Percentiles rank a stretch among this genome's conserved stretches.
These are phyloP conservation scores for Nebria salina DNA, from an alignment of 2,888 invertebrate species.

Conservation along the genomic window DNA sequence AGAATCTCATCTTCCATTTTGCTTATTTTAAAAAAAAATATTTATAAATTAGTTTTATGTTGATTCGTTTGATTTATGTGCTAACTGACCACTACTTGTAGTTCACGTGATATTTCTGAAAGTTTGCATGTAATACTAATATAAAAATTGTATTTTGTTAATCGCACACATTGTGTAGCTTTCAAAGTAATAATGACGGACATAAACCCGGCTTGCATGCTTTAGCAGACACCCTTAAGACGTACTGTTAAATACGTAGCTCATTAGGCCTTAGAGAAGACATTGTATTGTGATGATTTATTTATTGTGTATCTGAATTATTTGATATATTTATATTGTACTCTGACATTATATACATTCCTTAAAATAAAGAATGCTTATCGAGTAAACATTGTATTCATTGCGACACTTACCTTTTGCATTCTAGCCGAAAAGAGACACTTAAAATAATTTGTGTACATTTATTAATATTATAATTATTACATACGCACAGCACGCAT, in stretches of 20 bases:
- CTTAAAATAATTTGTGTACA: constrained; percentile 30
- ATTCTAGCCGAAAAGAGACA: background rate
- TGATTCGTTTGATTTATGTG: background rate
- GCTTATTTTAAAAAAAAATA: background rate
- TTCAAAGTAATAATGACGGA: constrained; percentile 6
- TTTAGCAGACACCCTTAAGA: background rate
- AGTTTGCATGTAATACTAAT: constrained; percentile 36
- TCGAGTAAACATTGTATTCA: constrained; percentile 7
- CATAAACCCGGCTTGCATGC: background rate
- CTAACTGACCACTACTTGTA: background rate
- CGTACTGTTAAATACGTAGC: constrained; percentile 34
- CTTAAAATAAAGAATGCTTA: constrained; percentile 44
- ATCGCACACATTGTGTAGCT: constrained; percentile 35
- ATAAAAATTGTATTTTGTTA: constrained; percentile 25
- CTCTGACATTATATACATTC: constrained; percentile 43
- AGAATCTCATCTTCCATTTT: constrained; percentile 15
- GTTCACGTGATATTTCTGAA: constrained; percentile 31
- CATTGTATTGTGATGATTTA: constrained; percentile 45
- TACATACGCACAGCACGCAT: constrained; percentile 47
- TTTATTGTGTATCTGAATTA: constrained; percentile 41
- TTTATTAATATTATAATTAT: constrained; percentile 44
- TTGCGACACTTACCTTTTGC: background rate
- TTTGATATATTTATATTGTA: constrained; percentile 47
- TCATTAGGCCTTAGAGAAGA: constrained; percentile 32
- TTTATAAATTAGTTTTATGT: background rate